These are phyloP conservation scores for Geotrypetes seraphini DNA, from an alignment of 2,797 vertebrate species.

Conservation along the genomic window DNA sequence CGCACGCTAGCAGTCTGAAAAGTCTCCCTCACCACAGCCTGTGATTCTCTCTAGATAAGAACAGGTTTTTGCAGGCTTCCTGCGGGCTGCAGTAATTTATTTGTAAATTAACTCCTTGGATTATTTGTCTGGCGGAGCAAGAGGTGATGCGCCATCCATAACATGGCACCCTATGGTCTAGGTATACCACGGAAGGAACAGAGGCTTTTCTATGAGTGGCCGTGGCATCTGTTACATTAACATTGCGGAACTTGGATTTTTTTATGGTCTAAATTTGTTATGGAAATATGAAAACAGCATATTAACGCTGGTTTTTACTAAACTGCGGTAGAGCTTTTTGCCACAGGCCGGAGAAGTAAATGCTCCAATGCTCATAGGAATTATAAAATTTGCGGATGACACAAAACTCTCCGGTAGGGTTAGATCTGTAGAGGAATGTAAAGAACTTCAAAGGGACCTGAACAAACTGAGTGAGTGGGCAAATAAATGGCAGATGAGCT, in stretches of 20 bases:
- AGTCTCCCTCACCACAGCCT: fast-evolving
- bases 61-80: not conserved
- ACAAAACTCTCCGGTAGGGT: too few relatives aligned
- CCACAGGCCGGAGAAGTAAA: too few relatives aligned
- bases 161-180: not conserved
- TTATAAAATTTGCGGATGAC: too few relatives aligned
- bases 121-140: fast-evolving
- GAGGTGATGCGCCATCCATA: not conserved
- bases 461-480: too few relatives aligned
- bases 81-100: not conserved
- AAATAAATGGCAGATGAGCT: too few relatives aligned
- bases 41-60: not conserved
- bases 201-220: not conserved
- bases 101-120: not conserved
- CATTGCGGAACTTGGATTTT: conserved; percentile 3
- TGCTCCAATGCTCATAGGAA: too few relatives aligned
- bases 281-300: too few relatives aligned
- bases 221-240: not conserved
- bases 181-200: not conserved
- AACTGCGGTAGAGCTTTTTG: too few relatives aligned
- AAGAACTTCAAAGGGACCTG: too few relatives aligned
- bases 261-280: not conserved
- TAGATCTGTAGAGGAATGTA: too few relatives aligned
- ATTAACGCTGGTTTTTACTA: too few relatives aligned
- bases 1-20: too few relatives aligned